Base-by-base conservation (phyloP, 2,888 invertebrate species). In the Papilio gigon region DNA sequence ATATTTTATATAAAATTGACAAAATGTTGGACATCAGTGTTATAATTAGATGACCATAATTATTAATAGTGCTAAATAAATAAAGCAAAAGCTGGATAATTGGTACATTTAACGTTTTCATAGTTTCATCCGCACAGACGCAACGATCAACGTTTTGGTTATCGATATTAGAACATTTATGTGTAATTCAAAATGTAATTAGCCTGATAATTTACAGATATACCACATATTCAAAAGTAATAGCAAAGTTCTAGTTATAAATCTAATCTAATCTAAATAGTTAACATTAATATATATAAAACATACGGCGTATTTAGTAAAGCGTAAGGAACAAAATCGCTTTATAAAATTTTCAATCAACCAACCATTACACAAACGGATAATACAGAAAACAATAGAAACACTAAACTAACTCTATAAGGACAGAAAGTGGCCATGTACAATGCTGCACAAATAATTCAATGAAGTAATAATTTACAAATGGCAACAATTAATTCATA, bases 401-500 rank as follows among this genome's bases (percentile, higher is more conserved):
- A 42, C n/a, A 42, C 3, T 17, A 61, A 25, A 27, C 25, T 1
- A 25, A 8, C 20, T 50, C 12, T 12, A 22, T 47, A 5, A 12
- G 11, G 20, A 17, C 2, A 44, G 20, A 20, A 20, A 20, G 44
- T 44, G 44, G 17, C 20, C 20, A 44, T 20, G 20, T 2, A 44
- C 1, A 44, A 20, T 22, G 22, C n/a, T 47, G 47, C 47, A 47
- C 20, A 22, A 22, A 47, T 35, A 35, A n/a, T n/a, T n/a, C n/a
- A n/a, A 11, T n/a, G 12, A 25, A 58, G n/a, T 67, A 63, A 58
- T 53, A 60, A 61, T 60, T 47, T 63, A 71, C 73, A 69, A 56
- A 71, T 71, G 70, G 42, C 59, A 70, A 63, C 65, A 69, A 76
- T 73, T 77, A 78, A 78, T 78, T 77, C 76, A 75, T 73, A 76